phyloP scores from a whole-genome alignment of 2,797 vertebrate genomes.

The Morus bassanus region DNA sequence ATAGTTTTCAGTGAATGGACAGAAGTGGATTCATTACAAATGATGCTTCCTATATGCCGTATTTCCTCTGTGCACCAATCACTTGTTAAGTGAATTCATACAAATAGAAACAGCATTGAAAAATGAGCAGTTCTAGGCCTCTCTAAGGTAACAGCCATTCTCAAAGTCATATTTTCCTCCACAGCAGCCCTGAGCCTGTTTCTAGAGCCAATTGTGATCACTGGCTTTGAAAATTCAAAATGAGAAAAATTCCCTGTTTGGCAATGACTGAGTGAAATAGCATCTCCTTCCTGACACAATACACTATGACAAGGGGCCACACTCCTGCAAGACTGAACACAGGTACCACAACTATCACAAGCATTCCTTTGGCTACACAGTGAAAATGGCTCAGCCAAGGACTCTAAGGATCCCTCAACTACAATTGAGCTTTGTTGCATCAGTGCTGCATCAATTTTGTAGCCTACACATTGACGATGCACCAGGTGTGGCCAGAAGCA shows the following conservation, averaged over 20 bases:
- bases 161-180: neutral
- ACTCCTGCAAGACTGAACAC: neutral
- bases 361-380: neutral
- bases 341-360: neutral
- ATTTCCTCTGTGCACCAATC: neutral
- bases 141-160: neutral
- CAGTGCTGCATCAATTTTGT: neutral
- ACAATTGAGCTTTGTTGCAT: neutral
- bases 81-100: neutral
- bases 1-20: neutral
- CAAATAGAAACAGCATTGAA: neutral
- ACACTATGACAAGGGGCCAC: neutral
- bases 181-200: neutral
- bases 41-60: neutral
- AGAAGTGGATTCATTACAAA: neutral
- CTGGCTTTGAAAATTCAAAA: neutral
- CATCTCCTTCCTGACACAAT: neutral
- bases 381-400: neutral
- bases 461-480: fast-evolving
- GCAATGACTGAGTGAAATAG: neutral
- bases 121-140: neutral
- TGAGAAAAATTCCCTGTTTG: neutral
- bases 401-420: neutral
- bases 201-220: neutral
- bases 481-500: neutral